Evolutionary conservation across 2,797 vertebrate species (phyloP).

Genomic region (Choloepus didactylus): DNA sequence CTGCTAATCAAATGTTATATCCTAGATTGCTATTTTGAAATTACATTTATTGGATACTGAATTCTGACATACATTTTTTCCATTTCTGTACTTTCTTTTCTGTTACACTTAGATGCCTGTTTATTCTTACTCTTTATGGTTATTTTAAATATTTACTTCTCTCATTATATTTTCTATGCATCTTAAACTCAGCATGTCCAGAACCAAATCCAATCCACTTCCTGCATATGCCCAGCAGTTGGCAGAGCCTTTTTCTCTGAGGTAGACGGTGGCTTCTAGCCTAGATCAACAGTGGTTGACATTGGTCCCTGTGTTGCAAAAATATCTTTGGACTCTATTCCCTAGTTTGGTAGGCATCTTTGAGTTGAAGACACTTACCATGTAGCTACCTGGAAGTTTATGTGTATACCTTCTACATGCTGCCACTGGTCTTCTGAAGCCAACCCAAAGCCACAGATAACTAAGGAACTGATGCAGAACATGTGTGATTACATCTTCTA

Average conservation of each 20-base stretch:
- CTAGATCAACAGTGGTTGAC: neutral
- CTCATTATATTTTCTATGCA: neutral
- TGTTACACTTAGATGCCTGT: neutral
- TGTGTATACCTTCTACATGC: neutral
- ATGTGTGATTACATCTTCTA: too few species aligned
- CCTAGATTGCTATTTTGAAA: neutral
- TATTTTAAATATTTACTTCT: neutral
- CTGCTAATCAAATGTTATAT: neutral
- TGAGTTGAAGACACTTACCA: neutral
- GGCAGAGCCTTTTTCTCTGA: neutral
- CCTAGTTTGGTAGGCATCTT: neutral
- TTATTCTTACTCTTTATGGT: neutral
- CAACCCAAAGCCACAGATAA: neutral
- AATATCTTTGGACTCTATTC: neutral
- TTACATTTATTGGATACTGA: neutral
- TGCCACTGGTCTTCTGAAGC: neutral
- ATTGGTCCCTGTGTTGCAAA: neutral
- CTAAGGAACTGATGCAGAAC: neutral
- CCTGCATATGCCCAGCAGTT: fast-evolving
- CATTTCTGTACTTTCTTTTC: neutral
- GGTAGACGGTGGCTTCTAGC: neutral
- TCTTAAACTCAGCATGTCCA: neutral
- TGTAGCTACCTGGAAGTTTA: neutral
- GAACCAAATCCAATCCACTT: neutral
- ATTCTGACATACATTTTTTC: neutral